Evolutionary conservation across 1,140 invertebrate genomes (phyloP).

Genomic region (Aphis craccivora): DNA sequence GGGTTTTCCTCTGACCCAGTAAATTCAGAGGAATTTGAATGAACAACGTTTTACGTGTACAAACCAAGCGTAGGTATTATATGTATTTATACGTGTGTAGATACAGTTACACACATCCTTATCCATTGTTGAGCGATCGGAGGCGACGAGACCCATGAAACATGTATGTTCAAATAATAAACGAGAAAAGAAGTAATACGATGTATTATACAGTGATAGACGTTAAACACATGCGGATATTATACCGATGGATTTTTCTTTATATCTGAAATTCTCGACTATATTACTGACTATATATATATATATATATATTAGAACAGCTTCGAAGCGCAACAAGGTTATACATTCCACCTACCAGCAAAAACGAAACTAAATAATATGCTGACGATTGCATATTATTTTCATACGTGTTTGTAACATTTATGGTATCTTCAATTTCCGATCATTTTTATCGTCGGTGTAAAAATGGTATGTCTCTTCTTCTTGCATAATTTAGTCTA

Average conservation of each 20-base stretch:
- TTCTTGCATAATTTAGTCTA: background rate
- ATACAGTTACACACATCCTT: background rate
- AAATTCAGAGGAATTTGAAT: conserved; percentile 35
- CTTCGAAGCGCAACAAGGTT: background rate
- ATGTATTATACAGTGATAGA: background rate
- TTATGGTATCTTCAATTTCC: background rate
- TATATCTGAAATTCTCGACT: background rate
- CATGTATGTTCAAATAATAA: background rate
- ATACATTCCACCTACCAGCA: background rate
- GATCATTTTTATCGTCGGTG: background rate
- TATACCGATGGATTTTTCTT: too few species aligned
- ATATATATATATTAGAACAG: too few species aligned
- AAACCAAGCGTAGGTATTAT: background rate
- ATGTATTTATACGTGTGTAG: background rate
- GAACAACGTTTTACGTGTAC: background rate
- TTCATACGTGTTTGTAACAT: background rate
- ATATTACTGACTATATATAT: background rate
- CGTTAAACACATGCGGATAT: background rate
- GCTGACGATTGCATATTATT: background rate
- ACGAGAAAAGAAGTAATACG: background rate
- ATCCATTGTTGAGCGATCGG: background rate
- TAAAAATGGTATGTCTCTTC: background rate
- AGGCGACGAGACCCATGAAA: background rate
- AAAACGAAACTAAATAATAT: background rate
- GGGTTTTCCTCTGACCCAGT: conserved; percentile 32